phyloP scores from a whole-genome alignment of 2,888 invertebrate genomes.

The Andrena hattorfiana region DNA sequence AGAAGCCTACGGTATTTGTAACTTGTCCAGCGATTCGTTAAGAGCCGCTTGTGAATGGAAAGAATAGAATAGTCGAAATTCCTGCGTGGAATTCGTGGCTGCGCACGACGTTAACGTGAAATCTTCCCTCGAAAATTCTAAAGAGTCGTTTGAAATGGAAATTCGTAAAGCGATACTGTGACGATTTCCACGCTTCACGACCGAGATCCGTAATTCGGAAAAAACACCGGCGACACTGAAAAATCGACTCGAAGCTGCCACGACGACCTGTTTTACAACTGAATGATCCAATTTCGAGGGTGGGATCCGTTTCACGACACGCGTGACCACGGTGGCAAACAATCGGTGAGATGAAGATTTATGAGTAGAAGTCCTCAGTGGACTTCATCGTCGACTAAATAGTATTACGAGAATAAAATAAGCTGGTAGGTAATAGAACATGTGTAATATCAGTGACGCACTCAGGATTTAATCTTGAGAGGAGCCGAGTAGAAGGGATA shows the following conservation, averaged over 20 bases:
- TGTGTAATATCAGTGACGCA: no score
- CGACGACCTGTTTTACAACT: slow-evolving; percentile 75
- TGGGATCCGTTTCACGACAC: slow-evolving; percentile 19
- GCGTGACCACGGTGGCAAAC: slow-evolving; percentile 33
- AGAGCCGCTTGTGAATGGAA: neutral
- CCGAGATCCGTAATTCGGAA: slow-evolving; percentile 63
- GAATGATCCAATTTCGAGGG: slow-evolving; percentile 74
- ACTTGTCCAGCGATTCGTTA: slow-evolving; percentile 17
- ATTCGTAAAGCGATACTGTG: slow-evolving; percentile 52
- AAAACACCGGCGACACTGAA: slow-evolving; percentile 56
- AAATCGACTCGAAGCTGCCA: slow-evolving; percentile 46
- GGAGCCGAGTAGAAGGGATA: no score
- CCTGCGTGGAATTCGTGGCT: slow-evolving; percentile 47
- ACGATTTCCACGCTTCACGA: slow-evolving; percentile 61
- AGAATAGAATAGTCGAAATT: slow-evolving; percentile 15
- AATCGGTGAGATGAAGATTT: slow-evolving; percentile 67
- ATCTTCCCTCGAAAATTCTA: neutral
- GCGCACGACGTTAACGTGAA: slow-evolving; percentile 39
- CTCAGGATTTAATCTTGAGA: no score
- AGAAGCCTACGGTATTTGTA: slow-evolving; percentile 2
- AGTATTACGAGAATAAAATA: neutral
- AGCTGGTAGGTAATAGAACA: neutral
- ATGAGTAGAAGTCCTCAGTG: slow-evolving; percentile 37
- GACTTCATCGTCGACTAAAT: neutral
- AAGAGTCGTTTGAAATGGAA: slow-evolving; percentile 67